phyloP scores from a whole-genome alignment of 1,140 invertebrate species.

The Drosophila parvula region DNA sequence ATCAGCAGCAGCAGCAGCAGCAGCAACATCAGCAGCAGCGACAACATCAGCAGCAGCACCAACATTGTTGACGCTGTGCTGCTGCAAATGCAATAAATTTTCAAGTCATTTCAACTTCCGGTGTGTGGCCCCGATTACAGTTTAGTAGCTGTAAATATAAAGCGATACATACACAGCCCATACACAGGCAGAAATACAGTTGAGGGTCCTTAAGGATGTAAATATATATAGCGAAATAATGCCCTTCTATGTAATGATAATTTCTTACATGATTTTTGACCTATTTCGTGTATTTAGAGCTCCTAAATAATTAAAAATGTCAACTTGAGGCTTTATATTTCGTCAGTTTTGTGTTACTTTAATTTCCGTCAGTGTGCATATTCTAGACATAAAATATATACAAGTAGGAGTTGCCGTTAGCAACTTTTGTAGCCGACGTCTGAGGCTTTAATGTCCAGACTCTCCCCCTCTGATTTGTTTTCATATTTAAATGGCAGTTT shows the following conservation, averaged over 20 bases:
- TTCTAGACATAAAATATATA: constrained; percentile 18
- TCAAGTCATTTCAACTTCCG: constrained; percentile 82
- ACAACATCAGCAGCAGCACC: constrained; percentile 31
- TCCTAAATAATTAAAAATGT: background rate
- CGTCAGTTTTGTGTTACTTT: no score
- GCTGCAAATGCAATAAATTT: constrained; percentile 81
- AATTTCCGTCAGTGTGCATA: constrained; percentile 1
- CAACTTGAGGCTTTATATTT: background rate
- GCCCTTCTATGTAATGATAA: no score
- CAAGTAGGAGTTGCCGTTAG: constrained; percentile 1
- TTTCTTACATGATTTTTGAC: no score
- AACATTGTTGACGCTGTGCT: constrained; percentile 35
- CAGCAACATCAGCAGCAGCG: constrained; percentile 16
- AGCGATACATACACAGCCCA: constrained; percentile 41
- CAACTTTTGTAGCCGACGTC: constrained; percentile 30
- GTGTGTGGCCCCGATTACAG: constrained; percentile 80
- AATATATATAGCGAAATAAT: no score
- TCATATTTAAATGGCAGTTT: constrained; percentile 34
- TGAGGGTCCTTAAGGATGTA: no score
- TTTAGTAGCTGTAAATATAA: constrained; percentile 81
- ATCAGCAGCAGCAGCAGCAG: constrained; percentile 27
- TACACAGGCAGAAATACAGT: background rate
- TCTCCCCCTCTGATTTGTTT: constrained; percentile 19
- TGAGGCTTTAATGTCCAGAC: constrained; percentile 22
- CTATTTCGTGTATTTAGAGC: no score